Evolutionary conservation across 2,113 vertebrate species (phyloP), one percentile per base, ranked within the genome.

Genomic region (Anseranas semipalmata): DNA sequence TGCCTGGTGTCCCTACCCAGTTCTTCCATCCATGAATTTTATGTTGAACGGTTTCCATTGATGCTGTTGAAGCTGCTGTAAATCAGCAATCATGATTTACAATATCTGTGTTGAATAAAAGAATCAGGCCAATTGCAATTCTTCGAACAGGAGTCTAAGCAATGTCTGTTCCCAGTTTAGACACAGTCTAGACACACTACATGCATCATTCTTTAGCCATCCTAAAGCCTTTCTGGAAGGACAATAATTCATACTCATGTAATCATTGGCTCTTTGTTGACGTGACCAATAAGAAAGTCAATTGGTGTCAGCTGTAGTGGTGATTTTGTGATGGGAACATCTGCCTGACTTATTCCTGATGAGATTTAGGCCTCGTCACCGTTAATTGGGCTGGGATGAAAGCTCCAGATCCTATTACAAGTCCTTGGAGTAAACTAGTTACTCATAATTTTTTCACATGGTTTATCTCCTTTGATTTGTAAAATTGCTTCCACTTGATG

Each of bases 401-500:
- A 96, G 90, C 82, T 93, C 78, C 75, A 80, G 82, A 87, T 95
- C 71, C 72, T 86, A 50, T 96, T 96, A 95, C 82, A 80, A 74
- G 85, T 80, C 85, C 78, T 96, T 77, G 70, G 92, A 92, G 87
- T 90, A 94, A 93, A 91, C 62, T n/a, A 58, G 62, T 95, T 94
- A 53, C 25, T 90, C 45, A 10, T 58, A n/a, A 33, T 77, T 91
- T 93, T 96, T 96, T 90, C 75, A 76, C 75, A 46, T 90, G 56
- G 82, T 95, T 96, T 88, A 83, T 86, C 79, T 95, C 78, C 63
- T 95, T 96, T 94, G 92, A 96, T 96, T 96, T 92, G 41, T 90
- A 85, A 96, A 96, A 97, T 97, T 97, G 82, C 58, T 96, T 95
- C 95, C 95, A 93, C 59, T 96, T 84, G 78, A 94, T 94, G n/a